A percentile compares a stretch with the other conserved stretches of the same genome.
Conservation (phyloP, 2,888 invertebrate species). For the Hypolimnas misippus region DNA sequence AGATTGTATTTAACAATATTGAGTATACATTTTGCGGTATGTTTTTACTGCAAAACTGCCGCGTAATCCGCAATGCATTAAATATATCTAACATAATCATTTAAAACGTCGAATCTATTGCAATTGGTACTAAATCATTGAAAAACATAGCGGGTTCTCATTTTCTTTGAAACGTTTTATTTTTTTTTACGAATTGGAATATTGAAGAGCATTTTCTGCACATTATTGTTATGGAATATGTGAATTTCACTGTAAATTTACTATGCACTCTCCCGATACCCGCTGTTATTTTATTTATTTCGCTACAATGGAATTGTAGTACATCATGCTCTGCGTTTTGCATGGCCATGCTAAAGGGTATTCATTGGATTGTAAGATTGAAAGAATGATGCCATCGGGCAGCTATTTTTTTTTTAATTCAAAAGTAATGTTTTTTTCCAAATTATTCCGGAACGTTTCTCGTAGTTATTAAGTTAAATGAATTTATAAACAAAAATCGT, state of each 20-base stretch:
- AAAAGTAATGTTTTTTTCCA: constrained; percentile 24
- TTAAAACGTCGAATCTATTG: constrained; percentile 22
- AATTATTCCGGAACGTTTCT: constrained; percentile 8
- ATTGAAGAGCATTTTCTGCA: constrained; percentile 29
- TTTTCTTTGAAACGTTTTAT: constrained; percentile 12
- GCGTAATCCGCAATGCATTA: constrained; percentile 76
- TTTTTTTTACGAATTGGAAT: constrained; percentile 19
- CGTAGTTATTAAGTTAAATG: constrained; percentile 6
- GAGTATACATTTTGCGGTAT: constrained; percentile 40
- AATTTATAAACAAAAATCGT: constrained; percentile 25
- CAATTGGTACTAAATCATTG: constrained; percentile 7
- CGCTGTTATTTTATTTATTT: constrained; percentile 68
- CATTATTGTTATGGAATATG: constrained; percentile 30
- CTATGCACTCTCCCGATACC: constrained; percentile 70
- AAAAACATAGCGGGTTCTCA: constrained; percentile 10
- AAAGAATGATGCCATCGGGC: constrained; percentile 18
- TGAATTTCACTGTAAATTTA: constrained; percentile 73
- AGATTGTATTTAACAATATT: background rate
- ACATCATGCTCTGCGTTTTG: constrained; percentile 54
- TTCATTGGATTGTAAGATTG: constrained; percentile 45
- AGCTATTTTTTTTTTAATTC: constrained; percentile 24
- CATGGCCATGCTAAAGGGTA: constrained; percentile 70
- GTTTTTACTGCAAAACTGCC: constrained; percentile 58
- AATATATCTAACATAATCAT: constrained; percentile 59
- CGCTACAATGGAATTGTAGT: constrained; percentile 67